These are phyloP conservation scores for Romanogobio albipinnatus DNA, from an alignment of 2,113 vertebrate species.

Conservation along the genomic window DNA sequence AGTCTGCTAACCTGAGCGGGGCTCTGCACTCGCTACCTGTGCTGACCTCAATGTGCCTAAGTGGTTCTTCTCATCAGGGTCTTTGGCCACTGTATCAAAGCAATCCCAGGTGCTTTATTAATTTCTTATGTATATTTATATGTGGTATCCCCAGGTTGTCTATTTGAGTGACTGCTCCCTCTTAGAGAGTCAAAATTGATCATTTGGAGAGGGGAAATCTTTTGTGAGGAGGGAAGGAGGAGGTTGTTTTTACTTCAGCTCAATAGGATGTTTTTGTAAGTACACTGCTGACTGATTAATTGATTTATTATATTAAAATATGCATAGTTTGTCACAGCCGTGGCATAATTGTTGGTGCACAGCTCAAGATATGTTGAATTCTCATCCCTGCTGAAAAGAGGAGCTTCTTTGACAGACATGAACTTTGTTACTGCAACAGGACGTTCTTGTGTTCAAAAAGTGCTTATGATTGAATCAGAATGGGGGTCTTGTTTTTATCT, in stretches of 20 bases:
- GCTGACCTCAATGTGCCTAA: constrained; percentile 99
- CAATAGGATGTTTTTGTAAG: neutral
- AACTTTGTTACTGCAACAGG: neutral
- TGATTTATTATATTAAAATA: neutral
- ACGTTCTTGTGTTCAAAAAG: neutral
- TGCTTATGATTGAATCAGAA: neutral
- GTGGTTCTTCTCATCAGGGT: constrained; percentile 94
- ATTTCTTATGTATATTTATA: constrained; percentile 54
- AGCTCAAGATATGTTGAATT: neutral
- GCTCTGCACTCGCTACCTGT: constrained; percentile 75
- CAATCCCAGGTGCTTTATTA: constrained; percentile 40
- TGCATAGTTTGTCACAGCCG: neutral
- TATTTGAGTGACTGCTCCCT: constrained; percentile 6
- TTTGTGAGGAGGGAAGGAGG: constrained; percentile 3
- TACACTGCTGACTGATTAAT: neutral
- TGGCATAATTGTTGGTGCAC: neutral
- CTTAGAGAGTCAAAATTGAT: constrained; percentile 6
- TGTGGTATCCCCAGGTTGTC: constrained; percentile 6
- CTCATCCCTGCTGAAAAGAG: neutral
- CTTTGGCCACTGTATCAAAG: constrained; percentile 59
- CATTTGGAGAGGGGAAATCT: constrained; percentile 30
- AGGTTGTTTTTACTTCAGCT: constrained; percentile 4
- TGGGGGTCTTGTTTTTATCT: neutral
- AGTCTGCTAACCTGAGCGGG: constrained; percentile 83
- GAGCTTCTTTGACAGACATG: neutral